Conservation (phyloP, 2,797 vertebrate genomes). For the Poeciliopsis paucimaculata region DNA sequence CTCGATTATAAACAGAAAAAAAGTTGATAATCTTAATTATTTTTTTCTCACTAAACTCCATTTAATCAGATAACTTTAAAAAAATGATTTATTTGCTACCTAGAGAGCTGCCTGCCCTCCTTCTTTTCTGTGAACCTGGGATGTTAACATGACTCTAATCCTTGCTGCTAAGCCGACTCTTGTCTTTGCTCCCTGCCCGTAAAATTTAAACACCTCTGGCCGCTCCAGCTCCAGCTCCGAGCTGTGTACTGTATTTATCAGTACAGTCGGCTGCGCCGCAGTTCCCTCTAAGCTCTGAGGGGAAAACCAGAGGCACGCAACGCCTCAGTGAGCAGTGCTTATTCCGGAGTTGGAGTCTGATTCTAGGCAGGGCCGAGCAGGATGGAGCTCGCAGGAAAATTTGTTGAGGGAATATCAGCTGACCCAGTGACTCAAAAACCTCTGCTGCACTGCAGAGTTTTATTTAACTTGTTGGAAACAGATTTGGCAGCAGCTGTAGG, state of each 20-base stretch:
- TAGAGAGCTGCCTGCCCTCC: background rate
- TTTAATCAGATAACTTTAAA: background rate
- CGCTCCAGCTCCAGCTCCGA: slow-evolving; percentile 10
- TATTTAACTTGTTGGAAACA: background rate
- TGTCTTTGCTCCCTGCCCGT: slow-evolving; percentile 20
- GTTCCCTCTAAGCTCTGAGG: slow-evolving; percentile 20
- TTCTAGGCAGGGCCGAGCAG: slow-evolving; percentile 6
- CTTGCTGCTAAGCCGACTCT: slow-evolving; percentile 41
- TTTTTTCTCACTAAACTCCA: background rate
- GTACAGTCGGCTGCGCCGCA: slow-evolving; percentile 27
- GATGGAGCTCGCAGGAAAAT: slow-evolving; percentile 15
- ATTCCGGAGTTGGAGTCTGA: slow-evolving; percentile 44
- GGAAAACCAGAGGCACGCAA: slow-evolving; percentile 22
- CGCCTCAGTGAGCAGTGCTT: slow-evolving; percentile 42
- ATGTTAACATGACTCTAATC: slow-evolving; percentile 31
- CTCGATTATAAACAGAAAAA: background rate
- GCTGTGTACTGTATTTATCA: slow-evolving; percentile 47
- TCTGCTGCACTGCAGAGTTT: slow-evolving; percentile 14
- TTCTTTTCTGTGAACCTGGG: slow-evolving; percentile 8
- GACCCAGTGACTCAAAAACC: slow-evolving; percentile 50
- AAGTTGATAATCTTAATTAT: background rate
- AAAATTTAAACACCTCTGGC: slow-evolving; percentile 45
- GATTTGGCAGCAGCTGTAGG: background rate
- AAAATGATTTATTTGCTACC: background rate
- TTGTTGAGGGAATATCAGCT: slow-evolving; percentile 24